A percentile compares a stretch with the other conserved stretches of the same genome.
phyloP scores from a whole-genome alignment of 2,113 vertebrate genomes.

The Zosterops hypoxanthus region DNA sequence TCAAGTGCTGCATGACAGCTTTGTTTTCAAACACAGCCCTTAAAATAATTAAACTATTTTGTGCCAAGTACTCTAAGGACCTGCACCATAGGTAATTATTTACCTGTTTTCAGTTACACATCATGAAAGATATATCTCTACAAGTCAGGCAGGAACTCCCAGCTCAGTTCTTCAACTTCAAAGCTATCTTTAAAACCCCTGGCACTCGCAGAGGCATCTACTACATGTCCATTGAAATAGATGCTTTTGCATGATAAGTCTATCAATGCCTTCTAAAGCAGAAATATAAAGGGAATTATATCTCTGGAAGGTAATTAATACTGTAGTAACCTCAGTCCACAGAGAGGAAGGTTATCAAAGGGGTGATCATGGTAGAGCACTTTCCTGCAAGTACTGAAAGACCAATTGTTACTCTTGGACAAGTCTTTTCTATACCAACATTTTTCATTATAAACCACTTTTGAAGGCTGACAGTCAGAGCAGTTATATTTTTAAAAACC shows the following conservation, averaged over 20 bases:
- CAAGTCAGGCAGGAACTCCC: constrained; percentile 33
- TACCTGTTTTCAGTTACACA: constrained; percentile 37
- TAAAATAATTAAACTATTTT: constrained; percentile 5
- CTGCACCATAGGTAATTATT: neutral
- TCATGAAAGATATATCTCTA: constrained; percentile 23
- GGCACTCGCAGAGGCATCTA: constrained; percentile 20
- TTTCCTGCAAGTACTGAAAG: neutral
- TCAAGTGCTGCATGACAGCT: neutral
- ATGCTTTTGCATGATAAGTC: neutral
- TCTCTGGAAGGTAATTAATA: constrained; percentile 45
- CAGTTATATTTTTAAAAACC: neutral
- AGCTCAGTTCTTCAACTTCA: constrained; percentile 40
- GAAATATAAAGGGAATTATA: constrained; percentile 27
- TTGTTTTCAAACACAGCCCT: constrained; percentile 43
- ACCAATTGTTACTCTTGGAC: neutral
- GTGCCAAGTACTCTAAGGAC: constrained; percentile 5
- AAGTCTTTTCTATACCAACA: neutral
- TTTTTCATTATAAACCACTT: neutral
- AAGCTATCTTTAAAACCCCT: constrained; percentile 16
- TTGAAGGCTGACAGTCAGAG: neutral
- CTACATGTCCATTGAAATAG: neutral
- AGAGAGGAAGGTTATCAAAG: constrained; percentile 10
- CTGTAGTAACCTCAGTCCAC: neutral
- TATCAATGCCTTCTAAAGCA: neutral
- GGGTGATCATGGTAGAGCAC: neutral